Evolutionary conservation across 2,888 invertebrate species (phyloP).

Genomic region (Drosophila atripex): DNA sequence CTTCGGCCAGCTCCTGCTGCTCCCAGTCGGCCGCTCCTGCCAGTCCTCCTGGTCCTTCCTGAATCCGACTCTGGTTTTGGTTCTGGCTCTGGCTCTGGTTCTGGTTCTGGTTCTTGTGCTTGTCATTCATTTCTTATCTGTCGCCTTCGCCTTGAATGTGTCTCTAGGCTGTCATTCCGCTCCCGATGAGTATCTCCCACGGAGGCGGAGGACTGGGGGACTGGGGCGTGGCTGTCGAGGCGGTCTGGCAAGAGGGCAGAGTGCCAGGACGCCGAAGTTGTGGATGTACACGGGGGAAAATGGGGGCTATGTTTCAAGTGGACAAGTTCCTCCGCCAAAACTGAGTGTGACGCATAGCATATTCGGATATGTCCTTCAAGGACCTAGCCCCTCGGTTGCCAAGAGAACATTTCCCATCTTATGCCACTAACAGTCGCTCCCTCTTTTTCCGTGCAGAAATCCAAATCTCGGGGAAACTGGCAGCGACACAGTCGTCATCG

Average conservation of each 20-base stretch:
- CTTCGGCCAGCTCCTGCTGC: conserved; percentile 30
- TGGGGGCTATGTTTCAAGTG: not conserved
- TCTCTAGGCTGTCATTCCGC: conserved; percentile 84
- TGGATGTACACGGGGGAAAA: conserved; percentile 5
- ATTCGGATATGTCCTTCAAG: not conserved
- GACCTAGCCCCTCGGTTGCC: not conserved
- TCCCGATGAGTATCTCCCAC: conserved; percentile 81
- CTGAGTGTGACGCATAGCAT: too few relatives aligned
- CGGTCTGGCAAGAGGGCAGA: not conserved
- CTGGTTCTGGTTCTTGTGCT: conserved; percentile 33
- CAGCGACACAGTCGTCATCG: conserved; percentile 64
- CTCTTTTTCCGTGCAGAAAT: not conserved
- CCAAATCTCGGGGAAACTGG: conserved; percentile 7
- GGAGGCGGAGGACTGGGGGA: not conserved
- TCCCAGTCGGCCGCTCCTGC: conserved; percentile 5
- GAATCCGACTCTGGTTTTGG: conserved; percentile 21
- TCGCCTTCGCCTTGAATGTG: conserved; percentile 79
- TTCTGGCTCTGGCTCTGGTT: conserved; percentile 17
- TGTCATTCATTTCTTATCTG: conserved; percentile 77
- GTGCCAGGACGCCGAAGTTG: not conserved
- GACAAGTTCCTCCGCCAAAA: not conserved
- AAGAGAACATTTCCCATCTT: not conserved
- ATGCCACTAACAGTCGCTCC: too few relatives aligned
- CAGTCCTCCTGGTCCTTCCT: conserved; percentile 4
- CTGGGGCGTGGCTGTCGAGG: conserved; percentile 5